Base-by-base conservation (phyloP, 2,797 vertebrate species). In the Lepidocolaptes lacrymiger region DNA sequence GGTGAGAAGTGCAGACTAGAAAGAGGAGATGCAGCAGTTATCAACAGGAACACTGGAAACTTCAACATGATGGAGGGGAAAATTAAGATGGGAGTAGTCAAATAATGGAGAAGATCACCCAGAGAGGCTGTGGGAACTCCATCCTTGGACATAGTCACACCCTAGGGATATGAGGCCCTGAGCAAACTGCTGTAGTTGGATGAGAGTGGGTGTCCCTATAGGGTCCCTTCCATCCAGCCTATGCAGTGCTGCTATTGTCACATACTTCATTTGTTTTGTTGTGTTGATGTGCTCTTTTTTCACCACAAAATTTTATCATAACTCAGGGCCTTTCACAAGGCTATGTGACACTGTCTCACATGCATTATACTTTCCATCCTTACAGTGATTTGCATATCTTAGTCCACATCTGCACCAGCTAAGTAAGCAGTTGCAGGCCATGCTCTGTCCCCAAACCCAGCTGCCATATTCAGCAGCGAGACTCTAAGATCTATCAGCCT, bases 391-490 rank as follows among this genome's bases (percentile, higher is more conserved):
- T 88, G 8, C 10, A 13, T 39, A 23, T 58, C 58, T 81, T 36
- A 51, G 12, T 49, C 34, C 49, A 30, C 46, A 74, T 32, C 61
- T 86, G 32, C 30, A 62, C 12, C 10, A 73, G 22, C 27, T 41
- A 56, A 67, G 16, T 6, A 12, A 83, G n/a, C 6, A 55, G 52
- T 56, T 61, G 32, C 37, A 66, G 84, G n/a, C 18, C 46, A 10
- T 17, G 22, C 14, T 77, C 39, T 56, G 36, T 37, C n/a, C n/a
- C 44, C 1, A 1, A 41, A 51, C 44, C 44, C 82, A 56, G 37
- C 26, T 77, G 28, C 44, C 10, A 4, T 26, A 16, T 20, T 63
- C 0, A 0, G 30, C 10, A 62, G 20, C 10, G 56, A 51, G 20
- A 51, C 19, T 51, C 16, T 8, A 56, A 44, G 30, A n/a, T 66